Base-by-base conservation (phyloP, 2,888 invertebrate species). In the Acleris cristana region DNA sequence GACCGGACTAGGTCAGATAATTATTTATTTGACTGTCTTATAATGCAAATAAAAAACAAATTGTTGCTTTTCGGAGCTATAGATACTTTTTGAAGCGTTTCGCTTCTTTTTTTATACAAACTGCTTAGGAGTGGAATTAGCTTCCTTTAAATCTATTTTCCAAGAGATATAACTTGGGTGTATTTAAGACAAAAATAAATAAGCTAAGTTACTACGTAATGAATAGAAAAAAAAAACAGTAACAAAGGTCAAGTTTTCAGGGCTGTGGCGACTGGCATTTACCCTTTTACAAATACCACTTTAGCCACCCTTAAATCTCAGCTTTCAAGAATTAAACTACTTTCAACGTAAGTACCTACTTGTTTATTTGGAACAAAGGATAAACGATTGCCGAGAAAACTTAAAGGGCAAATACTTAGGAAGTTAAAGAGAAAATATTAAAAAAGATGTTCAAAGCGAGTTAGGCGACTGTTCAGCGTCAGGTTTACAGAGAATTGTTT, bases 361-460 rank as follows among this genome's bases (percentile, higher is more conserved):
- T 58, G 52, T 51, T 26, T 44, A 52, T 18, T 58, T 23, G 49
- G 40, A 63, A 54, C 48, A 57, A 66, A 66, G 26, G 54, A 58
- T 54, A 52, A 63, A 34, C 34, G 53, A 59, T 30, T 58, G n/a
- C 26, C 23, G 34, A 49, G 49, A 48, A 21, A 62, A 63, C 53
- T 66, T 66, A 52, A 52, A 61, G 61, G 61, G 60, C 21, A 62
- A 67, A 63, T 66, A 62, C 61, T 62, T 61, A 19, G 30, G 61
- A 65, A 61, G 51, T 56, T 56, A 51, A 55, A n/a, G 14, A 51
- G n/a, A 16, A 40, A 61, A 61, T 66, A 45, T 66, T 57, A 52
- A 66, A 62, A 55, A 61, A 57, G 34, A 66, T 57, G 52, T 45
- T 51, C 40, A 16, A 51, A 45, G 48, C n/a, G 40, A 60, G 34